phyloP scores from a whole-genome alignment of 2,113 vertebrate genomes.

The Spea bombifrons region DNA sequence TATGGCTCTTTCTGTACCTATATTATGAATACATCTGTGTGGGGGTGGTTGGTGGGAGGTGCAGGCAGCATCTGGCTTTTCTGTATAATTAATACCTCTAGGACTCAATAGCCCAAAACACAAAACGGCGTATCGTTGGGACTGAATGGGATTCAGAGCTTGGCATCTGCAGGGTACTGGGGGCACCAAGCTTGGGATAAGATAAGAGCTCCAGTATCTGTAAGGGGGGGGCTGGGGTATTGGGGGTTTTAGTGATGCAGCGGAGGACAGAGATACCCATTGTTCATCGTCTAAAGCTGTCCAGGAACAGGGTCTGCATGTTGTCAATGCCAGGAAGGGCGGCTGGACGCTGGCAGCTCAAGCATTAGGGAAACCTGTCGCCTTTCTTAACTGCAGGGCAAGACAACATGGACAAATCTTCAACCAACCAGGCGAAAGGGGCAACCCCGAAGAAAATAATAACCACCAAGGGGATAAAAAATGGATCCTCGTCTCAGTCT shows the following conservation, averaged over 20 bases:
- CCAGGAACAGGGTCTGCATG: neutral
- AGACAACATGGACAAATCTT: constrained; percentile 29
- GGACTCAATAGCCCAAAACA: constrained; percentile 11
- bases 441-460: constrained; percentile 15
- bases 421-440: constrained; percentile 16
- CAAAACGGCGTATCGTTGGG: neutral
- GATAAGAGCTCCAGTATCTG: too few relatives aligned
- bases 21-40: constrained; percentile 7
- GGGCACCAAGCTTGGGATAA: neutral
- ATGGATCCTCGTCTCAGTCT: neutral
- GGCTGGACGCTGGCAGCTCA: neutral
- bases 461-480: constrained; percentile 13
- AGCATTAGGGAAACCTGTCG: neutral
- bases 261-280: too few relatives aligned
- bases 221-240: too few relatives aligned
- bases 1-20: neutral
- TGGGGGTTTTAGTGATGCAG: too few relatives aligned
- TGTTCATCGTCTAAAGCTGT: too few relatives aligned
- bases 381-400: neutral
- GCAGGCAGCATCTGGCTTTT: constrained; percentile 26
- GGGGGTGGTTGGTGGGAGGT: constrained; percentile 16
- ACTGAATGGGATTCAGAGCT: neutral
- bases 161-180: neutral
- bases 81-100: constrained; percentile 39
- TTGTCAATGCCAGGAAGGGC: too few relatives aligned